These are phyloP conservation scores for Anoplophora glabripennis DNA, from an alignment of 1,140 invertebrate genomes.

Conservation along the genomic window DNA sequence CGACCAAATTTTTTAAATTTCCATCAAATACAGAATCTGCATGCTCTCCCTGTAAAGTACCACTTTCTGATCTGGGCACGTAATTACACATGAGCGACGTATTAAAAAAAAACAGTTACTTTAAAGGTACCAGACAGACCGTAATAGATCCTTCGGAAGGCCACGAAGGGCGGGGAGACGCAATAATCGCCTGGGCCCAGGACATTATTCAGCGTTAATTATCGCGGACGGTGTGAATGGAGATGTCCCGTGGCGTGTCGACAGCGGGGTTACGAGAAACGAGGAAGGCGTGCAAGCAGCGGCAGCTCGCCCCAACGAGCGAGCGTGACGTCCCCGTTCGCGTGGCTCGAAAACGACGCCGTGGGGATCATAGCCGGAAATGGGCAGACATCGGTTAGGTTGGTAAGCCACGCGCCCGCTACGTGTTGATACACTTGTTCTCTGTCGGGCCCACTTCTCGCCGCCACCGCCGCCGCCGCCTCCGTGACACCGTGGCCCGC, in stretches of 20 bases:
- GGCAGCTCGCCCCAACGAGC: slow-evolving; percentile 22
- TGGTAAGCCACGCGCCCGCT: slow-evolving; percentile 32
- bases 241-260: slow-evolving; percentile 49
- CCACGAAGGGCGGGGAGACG: background rate
- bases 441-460: slow-evolving; percentile 7
- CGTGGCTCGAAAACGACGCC: slow-evolving; percentile 35
- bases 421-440: slow-evolving; percentile 36
- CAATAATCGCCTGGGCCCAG: background rate
- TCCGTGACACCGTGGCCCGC: slow-evolving; percentile 23
- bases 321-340: slow-evolving; percentile 41
- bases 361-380: slow-evolving; percentile 37
- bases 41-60: no score
- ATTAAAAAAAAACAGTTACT: no score
- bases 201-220: slow-evolving; percentile 27
- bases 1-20: no score
- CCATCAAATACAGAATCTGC: no score
- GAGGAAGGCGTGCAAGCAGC: slow-evolving; percentile 44
- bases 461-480: slow-evolving; percentile 22
- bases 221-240: slow-evolving; percentile 26
- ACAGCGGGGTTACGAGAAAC: slow-evolving; percentile 49
- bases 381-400: slow-evolving; percentile 40
- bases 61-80: no score
- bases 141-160: background rate
- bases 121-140: no score
- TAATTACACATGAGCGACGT: no score